A percentile compares a stretch with the other conserved stretches of the same genome.
Conservation (phyloP, 2,797 vertebrate species). For the Bufotes viridis region DNA sequence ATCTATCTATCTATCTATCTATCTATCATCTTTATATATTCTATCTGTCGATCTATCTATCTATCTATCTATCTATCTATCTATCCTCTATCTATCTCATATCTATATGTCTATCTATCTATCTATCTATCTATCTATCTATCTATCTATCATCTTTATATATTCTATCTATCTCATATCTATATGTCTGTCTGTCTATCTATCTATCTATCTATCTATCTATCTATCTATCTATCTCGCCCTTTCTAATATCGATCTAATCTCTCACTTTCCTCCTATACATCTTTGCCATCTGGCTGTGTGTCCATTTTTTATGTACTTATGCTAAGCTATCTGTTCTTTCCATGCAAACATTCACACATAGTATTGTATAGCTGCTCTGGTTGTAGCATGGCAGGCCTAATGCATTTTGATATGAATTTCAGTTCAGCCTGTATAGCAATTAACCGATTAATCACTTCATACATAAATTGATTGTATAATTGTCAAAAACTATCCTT, state of each 20-base stretch:
- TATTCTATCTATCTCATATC: not conserved
- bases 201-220: constrained; percentile 31
- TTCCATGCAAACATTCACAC: not conserved
- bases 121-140: not conserved
- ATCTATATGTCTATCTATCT: not conserved
- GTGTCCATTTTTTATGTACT: not conserved
- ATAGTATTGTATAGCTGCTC: not conserved
- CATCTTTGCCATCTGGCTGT: not conserved
- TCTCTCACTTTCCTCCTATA: not conserved
- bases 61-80: not conserved
- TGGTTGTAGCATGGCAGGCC: not conserved
- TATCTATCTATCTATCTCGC: not conserved
- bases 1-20: too few relatives aligned
- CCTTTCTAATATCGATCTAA: too few relatives aligned
- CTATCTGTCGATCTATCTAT: not conserved
- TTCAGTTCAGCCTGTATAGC: not conserved
- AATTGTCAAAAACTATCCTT: too few relatives aligned
- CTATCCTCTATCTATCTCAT: not conserved
- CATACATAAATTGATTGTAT: not conserved
- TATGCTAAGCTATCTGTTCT: not conserved
- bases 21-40: not conserved
- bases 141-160: not conserved
- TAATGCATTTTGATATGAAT: not conserved
- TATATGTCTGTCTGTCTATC: not conserved
- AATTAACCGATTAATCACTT: not conserved